Evolutionary conservation across 2,113 vertebrate genomes (phyloP), one percentile per base, ranked within the genome.

Genomic region (Heteronetta atricapilla): DNA sequence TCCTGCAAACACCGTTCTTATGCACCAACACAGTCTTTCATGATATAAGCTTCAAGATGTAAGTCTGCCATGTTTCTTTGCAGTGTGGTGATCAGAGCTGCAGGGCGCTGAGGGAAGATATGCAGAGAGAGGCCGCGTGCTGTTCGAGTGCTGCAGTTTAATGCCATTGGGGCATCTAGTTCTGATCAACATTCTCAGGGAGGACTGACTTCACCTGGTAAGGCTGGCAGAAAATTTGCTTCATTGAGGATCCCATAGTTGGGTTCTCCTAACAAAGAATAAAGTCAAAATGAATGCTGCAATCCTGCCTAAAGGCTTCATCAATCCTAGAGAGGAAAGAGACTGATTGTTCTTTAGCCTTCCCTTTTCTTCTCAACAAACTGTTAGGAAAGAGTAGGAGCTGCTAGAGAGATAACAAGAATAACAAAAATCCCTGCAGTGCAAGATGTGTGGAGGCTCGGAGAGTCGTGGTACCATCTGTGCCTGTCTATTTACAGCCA

Each of bases 401-500:
- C 96, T 95, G 94, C 81, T 74, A 85, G 78, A 89, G 88, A 92
- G 78, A 92, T 82, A 97, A 94, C 86, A 74, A 82, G 95, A 96
- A 93, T 94, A 94, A 96, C 95, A 95, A 84, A 95, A 96, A 93
- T 96, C 86, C 78, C 86, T 75, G 81, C 95, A 92, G 90, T 50
- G 79, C 88, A 92, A 90, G 92, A 93, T 97, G 95, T 95, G 94
- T 96, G 96, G 94, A 97, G 94, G 96, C 97, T 97, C 75, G 2
- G 92, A 91, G 84, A 94, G 87, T 70, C 29, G 64, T 64, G 90
- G 90, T 82, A 86, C 97, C 96, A 97, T 97, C 97, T 97, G 96
- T 97, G 90, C 92, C 92, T 91, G 92, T 96, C 95, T 97, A 95
- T 95, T 96, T 95, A 92, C 92, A 95, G 96, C 75, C 95, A 96